A percentile compares a stretch with the other conserved stretches of the same genome.
These are phyloP conservation scores for Maniola jurtina DNA, from an alignment of 1,140 invertebrate genomes.

Conservation along the genomic window DNA sequence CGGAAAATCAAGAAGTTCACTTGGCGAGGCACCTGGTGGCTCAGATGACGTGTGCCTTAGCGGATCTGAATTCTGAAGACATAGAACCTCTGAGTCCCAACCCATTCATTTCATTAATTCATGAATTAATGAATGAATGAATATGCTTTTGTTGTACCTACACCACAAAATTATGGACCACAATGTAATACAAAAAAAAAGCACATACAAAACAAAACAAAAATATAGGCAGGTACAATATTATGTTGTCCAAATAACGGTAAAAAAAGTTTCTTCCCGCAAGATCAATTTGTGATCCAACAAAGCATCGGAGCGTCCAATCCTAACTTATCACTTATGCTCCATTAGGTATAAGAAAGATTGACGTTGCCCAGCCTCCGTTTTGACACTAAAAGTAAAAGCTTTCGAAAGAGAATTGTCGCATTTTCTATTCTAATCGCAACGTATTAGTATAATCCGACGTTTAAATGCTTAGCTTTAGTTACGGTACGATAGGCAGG, in stretches of 20 bases:
- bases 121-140: too few species aligned
- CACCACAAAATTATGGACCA: too few species aligned
- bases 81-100: too few species aligned
- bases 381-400: slow-evolving; percentile 14
- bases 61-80: too few species aligned
- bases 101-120: too few species aligned
- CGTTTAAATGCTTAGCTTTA: background rate
- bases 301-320: slow-evolving; percentile 14
- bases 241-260: background rate
- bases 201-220: too few species aligned
- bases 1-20: too few species aligned
- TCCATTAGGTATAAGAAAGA: slow-evolving; percentile 21
- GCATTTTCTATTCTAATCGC: slow-evolving; percentile 4
- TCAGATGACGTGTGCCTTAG: too few species aligned
- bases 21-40: too few species aligned
- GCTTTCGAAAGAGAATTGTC: slow-evolving; percentile 10
- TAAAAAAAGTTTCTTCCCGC: background rate
- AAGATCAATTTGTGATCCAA: slow-evolving; percentile 9
- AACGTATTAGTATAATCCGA: slow-evolving; percentile 8
- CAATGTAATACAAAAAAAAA: too few species aligned
- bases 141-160: too few species aligned
- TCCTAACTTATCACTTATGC: slow-evolving; percentile 18
- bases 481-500: background rate
- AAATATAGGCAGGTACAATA: too few species aligned
- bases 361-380: slow-evolving; percentile 17